phyloP scores from a whole-genome alignment of 2,888 invertebrate genomes.

The Drosophila buzzatii region DNA sequence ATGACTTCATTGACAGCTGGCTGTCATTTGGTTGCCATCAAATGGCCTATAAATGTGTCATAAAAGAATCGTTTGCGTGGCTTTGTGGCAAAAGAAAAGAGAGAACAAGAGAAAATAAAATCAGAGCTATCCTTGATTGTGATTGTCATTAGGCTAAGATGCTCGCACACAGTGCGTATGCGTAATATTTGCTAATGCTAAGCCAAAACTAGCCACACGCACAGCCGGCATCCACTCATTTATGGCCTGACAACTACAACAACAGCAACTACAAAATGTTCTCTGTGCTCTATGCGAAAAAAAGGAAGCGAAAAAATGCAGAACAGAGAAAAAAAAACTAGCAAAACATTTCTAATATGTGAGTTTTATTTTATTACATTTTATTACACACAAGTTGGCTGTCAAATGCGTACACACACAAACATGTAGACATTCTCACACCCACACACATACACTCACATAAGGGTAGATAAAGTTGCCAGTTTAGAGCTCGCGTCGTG shows the following conservation, averaged over 20 bases:
- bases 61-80: slow-evolving; percentile 46
- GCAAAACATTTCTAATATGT: slow-evolving; percentile 75
- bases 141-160: slow-evolving; percentile 42
- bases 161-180: slow-evolving; percentile 44
- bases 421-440: background rate
- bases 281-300: slow-evolving; percentile 26
- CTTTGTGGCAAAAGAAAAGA: background rate
- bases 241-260: slow-evolving; percentile 45
- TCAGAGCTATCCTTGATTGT: slow-evolving; percentile 36
- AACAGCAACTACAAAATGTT: slow-evolving; percentile 36
- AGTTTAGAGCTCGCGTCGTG: slow-evolving; percentile 59
- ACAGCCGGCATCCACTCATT: slow-evolving; percentile 45
- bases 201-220: slow-evolving; percentile 47
- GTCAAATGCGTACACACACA: slow-evolving; percentile 62
- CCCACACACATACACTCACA: slow-evolving; percentile 2
- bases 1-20: slow-evolving; percentile 40
- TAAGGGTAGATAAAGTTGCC: slow-evolving; percentile 54
- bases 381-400: slow-evolving; percentile 78
- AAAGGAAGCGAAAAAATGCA: background rate
- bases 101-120: slow-evolving; percentile 9
- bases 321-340: slow-evolving; percentile 28
- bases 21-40: slow-evolving; percentile 43
- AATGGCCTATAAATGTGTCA: slow-evolving; percentile 53
- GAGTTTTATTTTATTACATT: slow-evolving; percentile 80
- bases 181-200: slow-evolving; percentile 60